phyloP scores from a whole-genome alignment of 2,888 invertebrate species.

The Charanyca ferruginea region DNA sequence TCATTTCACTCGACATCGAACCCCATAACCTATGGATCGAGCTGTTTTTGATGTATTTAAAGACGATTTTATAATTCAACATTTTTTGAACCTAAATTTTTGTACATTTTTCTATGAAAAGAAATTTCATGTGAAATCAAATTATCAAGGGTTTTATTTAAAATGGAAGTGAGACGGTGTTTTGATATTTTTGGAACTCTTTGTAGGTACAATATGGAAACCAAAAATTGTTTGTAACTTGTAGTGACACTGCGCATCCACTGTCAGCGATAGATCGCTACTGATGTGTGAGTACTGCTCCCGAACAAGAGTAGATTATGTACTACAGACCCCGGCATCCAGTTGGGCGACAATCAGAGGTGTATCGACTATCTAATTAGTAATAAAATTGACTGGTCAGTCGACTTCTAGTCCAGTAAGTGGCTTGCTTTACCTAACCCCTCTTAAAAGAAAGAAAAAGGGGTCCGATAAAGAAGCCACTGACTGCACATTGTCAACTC shows the following conservation, averaged over 20 bases:
- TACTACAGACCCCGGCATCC: constrained; percentile 7
- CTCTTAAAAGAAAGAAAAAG: not conserved
- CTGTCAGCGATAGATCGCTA: constrained; percentile 33
- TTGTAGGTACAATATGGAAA: constrained; percentile 83
- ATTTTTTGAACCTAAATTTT: constrained; percentile 73
- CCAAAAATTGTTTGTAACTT: constrained; percentile 84
- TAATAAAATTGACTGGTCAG: constrained; percentile 39
- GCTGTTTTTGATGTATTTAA: constrained; percentile 61
- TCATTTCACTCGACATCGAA: constrained; percentile 63
- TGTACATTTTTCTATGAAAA: constrained; percentile 74
- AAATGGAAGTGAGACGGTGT: constrained; percentile 48
- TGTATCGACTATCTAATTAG: constrained; percentile 55
- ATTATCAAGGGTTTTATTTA: constrained; percentile 37
- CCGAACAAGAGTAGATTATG: constrained; percentile 16
- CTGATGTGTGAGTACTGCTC: constrained; percentile 23
- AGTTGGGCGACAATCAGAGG: constrained; percentile 27
- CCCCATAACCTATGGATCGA: constrained; percentile 42
- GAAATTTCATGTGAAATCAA: constrained; percentile 32
- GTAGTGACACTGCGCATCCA: constrained; percentile 69
- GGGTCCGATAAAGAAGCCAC: not conserved
- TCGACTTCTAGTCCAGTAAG: constrained; percentile 11
- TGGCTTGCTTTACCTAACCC: not conserved
- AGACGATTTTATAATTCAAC: constrained; percentile 65
- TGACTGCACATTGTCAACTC: constrained; percentile 20
- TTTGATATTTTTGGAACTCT: constrained; percentile 81